Evolutionary conservation across 2,797 vertebrate genomes (phyloP).

Genomic region (Gastrophryne carolinensis): DNA sequence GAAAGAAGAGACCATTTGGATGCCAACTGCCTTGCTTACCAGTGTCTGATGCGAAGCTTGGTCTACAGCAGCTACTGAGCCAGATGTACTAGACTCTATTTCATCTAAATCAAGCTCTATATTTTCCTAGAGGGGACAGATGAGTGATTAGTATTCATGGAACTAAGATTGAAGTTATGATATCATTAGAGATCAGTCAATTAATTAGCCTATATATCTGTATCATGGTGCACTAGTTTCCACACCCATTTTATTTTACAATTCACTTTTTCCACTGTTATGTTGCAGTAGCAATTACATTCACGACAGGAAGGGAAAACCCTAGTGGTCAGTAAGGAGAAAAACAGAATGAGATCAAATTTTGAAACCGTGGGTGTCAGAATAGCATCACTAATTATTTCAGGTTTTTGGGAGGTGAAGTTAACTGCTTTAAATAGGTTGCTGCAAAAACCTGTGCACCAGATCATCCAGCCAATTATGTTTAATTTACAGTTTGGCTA

Average conservation of each 20-base stretch:
- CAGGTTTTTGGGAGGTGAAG: background rate
- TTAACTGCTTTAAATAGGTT: constrained; percentile 24
- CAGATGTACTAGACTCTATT: constrained; percentile 79
- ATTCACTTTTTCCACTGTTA: background rate
- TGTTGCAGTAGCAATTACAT: background rate
- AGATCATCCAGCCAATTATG: background rate
- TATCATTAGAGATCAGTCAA: background rate
- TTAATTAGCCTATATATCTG: constrained; percentile 20
- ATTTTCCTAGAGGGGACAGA: constrained; percentile 85
- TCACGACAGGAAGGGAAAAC: background rate
- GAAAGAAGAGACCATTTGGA: background rate
- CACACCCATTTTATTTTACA: background rate
- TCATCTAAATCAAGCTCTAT: constrained; percentile 93
- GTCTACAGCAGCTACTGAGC: constrained; percentile 88
- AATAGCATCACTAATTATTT: constrained; percentile 6
- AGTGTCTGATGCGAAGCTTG: constrained; percentile 90
- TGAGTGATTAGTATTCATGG: constrained; percentile 60
- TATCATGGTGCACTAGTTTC: constrained; percentile 1
- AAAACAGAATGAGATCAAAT: background rate
- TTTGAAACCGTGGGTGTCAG: background rate
- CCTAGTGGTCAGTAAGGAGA: too few species aligned
- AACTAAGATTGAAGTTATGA: constrained; percentile 24
- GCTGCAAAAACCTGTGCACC: background rate
- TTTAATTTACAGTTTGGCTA: constrained; percentile 23
- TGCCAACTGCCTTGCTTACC: constrained; percentile 73